These are phyloP conservation scores for Norana najaformis DNA, from an alignment of 2,888 invertebrate genomes.

Conservation along the genomic window DNA sequence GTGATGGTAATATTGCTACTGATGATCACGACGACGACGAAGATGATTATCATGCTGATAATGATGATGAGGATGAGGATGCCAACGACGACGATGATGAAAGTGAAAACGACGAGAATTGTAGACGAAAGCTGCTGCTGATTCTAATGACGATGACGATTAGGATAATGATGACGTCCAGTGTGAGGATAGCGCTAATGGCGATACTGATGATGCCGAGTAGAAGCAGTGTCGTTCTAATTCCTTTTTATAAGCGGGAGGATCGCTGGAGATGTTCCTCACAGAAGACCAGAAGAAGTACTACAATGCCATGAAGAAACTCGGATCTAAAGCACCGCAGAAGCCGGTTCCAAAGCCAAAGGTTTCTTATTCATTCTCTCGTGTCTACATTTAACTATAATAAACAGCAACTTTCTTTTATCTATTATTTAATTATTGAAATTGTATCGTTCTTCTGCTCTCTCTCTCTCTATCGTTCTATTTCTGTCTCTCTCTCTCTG, in stretches of 20 bases:
- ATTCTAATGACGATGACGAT: background rate
- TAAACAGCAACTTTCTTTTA: background rate
- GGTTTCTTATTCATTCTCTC: slow-evolving; percentile 69
- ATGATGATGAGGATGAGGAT: too few relatives aligned
- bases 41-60: too few relatives aligned
- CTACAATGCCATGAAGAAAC: slow-evolving; percentile 99
- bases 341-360: slow-evolving; percentile 97
- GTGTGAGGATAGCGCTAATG: background rate
- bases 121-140: too few relatives aligned
- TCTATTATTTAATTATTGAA: background rate
- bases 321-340: slow-evolving; percentile 96
- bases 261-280: slow-evolving; percentile 99
- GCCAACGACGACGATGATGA: too few relatives aligned
- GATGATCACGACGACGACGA: too few relatives aligned
- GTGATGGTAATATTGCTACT: too few relatives aligned
- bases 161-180: background rate
- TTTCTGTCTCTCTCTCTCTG: background rate
- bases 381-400: background rate
- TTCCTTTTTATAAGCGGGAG: slow-evolving; percentile 72
- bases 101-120: too few relatives aligned
- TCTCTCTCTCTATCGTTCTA: background rate
- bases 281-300: slow-evolving; percentile 73
- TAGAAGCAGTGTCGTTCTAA: background rate
- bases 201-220: too few relatives aligned
- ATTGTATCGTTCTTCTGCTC: background rate